These are phyloP conservation scores for Anguilla pacifica DNA, from an alignment of 2,797 vertebrate genomes.

Conservation along the genomic window DNA sequence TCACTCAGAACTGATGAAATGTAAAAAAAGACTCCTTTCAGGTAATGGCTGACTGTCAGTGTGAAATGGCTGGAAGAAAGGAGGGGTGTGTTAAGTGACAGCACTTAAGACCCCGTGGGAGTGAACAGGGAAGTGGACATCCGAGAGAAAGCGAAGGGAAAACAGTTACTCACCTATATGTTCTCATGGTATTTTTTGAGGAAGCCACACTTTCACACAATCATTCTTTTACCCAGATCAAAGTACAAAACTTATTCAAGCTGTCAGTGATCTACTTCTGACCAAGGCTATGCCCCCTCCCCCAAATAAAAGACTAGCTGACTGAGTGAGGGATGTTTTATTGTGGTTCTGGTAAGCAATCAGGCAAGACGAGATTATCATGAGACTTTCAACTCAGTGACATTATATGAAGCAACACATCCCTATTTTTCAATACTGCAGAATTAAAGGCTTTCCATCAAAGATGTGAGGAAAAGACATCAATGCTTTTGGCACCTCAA, in stretches of 20 bases:
- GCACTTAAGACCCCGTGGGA: constrained; percentile 14
- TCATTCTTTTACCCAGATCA: not conserved
- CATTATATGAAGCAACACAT: not conserved
- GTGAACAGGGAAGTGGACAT: constrained; percentile 6
- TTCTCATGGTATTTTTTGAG: not conserved
- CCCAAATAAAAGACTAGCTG: not conserved
- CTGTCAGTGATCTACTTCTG: not conserved
- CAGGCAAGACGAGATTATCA: not conserved
- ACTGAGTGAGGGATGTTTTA: not conserved
- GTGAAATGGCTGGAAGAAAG: constrained; percentile 22
- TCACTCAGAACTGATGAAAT: constrained; percentile 18
- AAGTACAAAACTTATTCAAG: not conserved
- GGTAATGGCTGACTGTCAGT: constrained; percentile 12
- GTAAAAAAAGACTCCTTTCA: constrained; percentile 21
- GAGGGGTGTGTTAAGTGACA: constrained; percentile 22
- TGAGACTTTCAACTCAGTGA: not conserved
- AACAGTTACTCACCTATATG: constrained; percentile 5
- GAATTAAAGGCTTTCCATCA: not conserved
- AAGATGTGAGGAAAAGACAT: not conserved
- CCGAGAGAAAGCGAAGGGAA: not conserved
- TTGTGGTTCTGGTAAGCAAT: not conserved
- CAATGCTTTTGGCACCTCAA: not conserved
- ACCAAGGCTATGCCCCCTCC: not conserved
- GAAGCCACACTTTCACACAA: not conserved
- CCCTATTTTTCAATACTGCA: not conserved